A percentile compares a stretch with the other conserved stretches of the same genome.
phyloP scores from a whole-genome alignment of 2,888 invertebrate species.

The Podabrus alpinus region DNA sequence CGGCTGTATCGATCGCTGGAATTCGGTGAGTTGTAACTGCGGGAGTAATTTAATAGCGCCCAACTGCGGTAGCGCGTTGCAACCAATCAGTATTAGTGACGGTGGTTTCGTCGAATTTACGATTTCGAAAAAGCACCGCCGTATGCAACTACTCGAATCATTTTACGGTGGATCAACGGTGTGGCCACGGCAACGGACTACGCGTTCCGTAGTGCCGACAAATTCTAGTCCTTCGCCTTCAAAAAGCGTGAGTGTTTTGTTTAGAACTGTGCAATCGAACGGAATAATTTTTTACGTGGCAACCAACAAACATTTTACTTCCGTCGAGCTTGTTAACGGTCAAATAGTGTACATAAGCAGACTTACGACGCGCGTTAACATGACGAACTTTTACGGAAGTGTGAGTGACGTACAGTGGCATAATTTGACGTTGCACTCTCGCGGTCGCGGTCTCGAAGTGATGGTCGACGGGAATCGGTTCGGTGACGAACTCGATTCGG shows the following conservation, averaged over 20 bases:
- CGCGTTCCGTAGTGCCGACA: conserved; percentile 28
- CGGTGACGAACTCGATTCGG: conserved; percentile 85
- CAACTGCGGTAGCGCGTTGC: conserved; percentile 77
- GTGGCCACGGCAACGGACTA: conserved; percentile 60
- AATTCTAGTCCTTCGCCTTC: conserved; percentile 54
- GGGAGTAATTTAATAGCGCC: conserved; percentile 73
- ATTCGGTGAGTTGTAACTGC: conserved; percentile 71
- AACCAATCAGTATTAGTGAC: conserved; percentile 77
- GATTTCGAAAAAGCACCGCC: conserved; percentile 80
- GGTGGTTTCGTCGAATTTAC: conserved; percentile 79
- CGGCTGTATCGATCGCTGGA: conserved; percentile 85
- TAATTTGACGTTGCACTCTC: conserved; percentile 76
- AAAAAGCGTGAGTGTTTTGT: conserved; percentile 78
- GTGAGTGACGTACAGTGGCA: conserved; percentile 89
- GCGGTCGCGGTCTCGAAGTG: conserved; percentile 71
- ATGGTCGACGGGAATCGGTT: conserved; percentile 71
- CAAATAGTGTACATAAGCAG: conserved; percentile 80
- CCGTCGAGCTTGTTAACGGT: conserved; percentile 77
- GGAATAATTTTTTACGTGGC: conserved; percentile 86
- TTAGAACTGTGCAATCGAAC: conserved; percentile 76
- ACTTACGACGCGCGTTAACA: conserved; percentile 78
- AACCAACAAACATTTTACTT: conserved; percentile 85
- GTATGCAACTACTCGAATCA: conserved; percentile 83
- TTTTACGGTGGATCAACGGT: conserved; percentile 75
- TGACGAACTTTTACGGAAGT: conserved; percentile 70